Evolutionary conservation across 2,113 vertebrate species (phyloP).

Genomic region (Neogale vison): DNA sequence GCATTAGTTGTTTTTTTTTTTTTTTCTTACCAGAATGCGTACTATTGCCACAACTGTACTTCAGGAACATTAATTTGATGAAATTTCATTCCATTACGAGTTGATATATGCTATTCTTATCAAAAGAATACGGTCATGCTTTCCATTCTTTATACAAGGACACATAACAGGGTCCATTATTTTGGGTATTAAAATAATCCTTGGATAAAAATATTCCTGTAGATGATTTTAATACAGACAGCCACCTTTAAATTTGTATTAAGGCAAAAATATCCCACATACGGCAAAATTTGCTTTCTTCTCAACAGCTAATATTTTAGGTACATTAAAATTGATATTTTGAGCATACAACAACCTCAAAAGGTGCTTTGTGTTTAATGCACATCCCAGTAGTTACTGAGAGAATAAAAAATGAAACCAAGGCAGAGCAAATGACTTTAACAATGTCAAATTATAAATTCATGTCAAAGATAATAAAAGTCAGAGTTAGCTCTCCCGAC

Average conservation of each 20-base stretch:
- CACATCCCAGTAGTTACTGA: background rate
- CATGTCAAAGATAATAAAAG: background rate
- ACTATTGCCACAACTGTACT: background rate
- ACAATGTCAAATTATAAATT: slow-evolving; percentile 3
- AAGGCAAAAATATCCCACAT: background rate
- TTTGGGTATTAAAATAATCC: background rate
- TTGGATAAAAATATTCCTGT: background rate
- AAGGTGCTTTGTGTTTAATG: background rate
- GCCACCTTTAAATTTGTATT: background rate
- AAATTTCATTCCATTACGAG: background rate
- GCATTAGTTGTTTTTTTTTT: background rate
- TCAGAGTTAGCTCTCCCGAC: background rate
- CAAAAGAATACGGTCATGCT: background rate
- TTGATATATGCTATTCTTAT: background rate
- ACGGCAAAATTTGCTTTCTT: background rate
- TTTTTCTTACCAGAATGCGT: background rate
- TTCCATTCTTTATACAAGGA: background rate
- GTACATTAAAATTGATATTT: background rate
- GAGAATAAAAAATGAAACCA: background rate
- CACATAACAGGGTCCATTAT: background rate
- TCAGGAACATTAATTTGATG: background rate
- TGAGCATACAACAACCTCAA: background rate
- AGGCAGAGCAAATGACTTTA: background rate
- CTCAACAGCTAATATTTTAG: background rate
- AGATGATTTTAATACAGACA: background rate